Evolutionary conservation across 2,888 invertebrate genomes (phyloP), one percentile per base, ranked within the genome.

Genomic region (Agrypnus murinus): DNA sequence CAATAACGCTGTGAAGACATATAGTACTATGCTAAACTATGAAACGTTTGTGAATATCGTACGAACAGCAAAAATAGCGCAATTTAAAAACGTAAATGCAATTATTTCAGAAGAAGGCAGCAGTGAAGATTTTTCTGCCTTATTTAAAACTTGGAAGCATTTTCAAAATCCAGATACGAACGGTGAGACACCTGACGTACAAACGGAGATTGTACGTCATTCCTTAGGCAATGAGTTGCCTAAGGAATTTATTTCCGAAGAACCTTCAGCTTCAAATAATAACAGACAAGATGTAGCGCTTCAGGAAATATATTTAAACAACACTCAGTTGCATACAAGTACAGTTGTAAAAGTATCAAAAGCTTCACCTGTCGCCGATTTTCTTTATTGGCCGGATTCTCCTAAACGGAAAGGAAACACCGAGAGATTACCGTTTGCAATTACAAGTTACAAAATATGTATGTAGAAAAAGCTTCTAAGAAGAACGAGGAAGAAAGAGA

Each of bases 381-480:
- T n/a, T n/a, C n/a, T n/a, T n/a, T n/a, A n/a, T n/a, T n/a, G n/a
- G n/a, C n/a, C n/a, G n/a, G n/a, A 36, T 57, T 14, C 38, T 36
- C 15, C 36, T 12, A 17, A 32, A 57, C 36, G 38, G 8, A 57
- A 57, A 19, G 1, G 17, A 2, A 14, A 57, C 1, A 15, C 10
- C 6, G 38, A 57, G 15, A 57, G 17, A 1, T 15, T 57, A 8
- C 38, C 57, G 15, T 57, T 9, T 15, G 57, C 57, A 34, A 14
- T 15, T 2, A 57, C 57, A 17, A 3, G 5, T 57, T 14, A 14
- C 17, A 36, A 2, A 36, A 57, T 36, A 57, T 57, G 34, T n/a
- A 36, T 19, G 17, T 3, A 36, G n/a, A 53, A 14, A 53, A 6
- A 36, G 12, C 7, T 17, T 5, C 15, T 6, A 15, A 17, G 10